Evolutionary conservation across 1,140 invertebrate species (phyloP).

Genomic region (Lanistes nyassanus): DNA sequence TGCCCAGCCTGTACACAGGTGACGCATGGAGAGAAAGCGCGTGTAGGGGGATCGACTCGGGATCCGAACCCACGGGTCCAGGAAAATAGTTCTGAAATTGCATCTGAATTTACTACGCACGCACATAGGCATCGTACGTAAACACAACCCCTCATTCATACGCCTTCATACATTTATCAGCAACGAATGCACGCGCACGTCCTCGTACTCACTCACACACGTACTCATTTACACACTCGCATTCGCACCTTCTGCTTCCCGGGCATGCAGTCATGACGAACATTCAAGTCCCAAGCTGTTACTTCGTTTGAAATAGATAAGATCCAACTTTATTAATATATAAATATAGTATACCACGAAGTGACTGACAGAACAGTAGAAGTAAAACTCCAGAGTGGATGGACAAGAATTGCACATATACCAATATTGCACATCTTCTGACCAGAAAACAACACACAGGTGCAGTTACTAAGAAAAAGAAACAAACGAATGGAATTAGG

Average conservation of each 20-base stretch:
- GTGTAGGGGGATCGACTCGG: background rate
- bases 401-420: slow-evolving; percentile 3
- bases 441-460: slow-evolving; percentile 1
- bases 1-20: background rate
- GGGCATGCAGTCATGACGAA: background rate
- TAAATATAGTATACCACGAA: slow-evolving; percentile 10
- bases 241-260: background rate
- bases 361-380: slow-evolving; percentile 2
- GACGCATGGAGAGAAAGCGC: background rate
- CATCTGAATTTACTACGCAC: background rate
- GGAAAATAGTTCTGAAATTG: background rate
- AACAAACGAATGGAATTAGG: background rate
- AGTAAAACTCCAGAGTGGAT: background rate
- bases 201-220: background rate
- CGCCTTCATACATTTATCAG: background rate
- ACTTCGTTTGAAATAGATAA: slow-evolving; percentile 1
- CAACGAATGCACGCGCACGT: background rate
- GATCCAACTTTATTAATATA: slow-evolving; percentile 11
- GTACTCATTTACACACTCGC: background rate
- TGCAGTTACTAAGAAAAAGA: background rate
- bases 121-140: background rate
- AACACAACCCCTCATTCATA: background rate
- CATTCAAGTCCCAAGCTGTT: background rate
- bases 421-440: slow-evolving; percentile 3
- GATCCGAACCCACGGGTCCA: too few relatives aligned